Evolutionary conservation across 2,113 vertebrate species (phyloP).

Genomic region (Dermatemys mawii): DNA sequence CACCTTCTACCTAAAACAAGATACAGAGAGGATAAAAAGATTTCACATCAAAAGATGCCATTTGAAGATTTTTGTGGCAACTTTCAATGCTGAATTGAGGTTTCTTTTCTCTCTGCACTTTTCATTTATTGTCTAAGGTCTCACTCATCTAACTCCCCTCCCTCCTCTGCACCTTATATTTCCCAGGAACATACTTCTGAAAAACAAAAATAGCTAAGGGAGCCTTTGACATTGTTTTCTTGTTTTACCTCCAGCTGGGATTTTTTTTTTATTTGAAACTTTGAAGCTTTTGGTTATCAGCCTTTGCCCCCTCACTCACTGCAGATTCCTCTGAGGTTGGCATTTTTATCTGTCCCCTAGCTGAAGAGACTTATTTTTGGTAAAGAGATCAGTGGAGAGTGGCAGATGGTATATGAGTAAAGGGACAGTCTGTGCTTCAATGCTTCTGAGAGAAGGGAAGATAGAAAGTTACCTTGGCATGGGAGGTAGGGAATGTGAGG

Average conservation of each 20-base stretch:
- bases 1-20: conserved; percentile 55
- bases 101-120: conserved; percentile 59
- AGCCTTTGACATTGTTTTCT: conserved; percentile 57
- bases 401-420: conserved; percentile 56
- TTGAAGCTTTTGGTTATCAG: conserved; percentile 69
- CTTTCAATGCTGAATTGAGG: conserved; percentile 58
- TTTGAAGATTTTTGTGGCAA: conserved; percentile 70
- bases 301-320: conserved; percentile 32
- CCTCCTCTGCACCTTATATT: conserved; percentile 36
- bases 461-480: background rate
- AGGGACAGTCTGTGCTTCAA: conserved; percentile 23
- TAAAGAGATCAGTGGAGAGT: conserved; percentile 39
- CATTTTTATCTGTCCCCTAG: conserved; percentile 38
- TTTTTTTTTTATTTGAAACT: conserved; percentile 50
- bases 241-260: conserved; percentile 58
- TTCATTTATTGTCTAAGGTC: conserved; percentile 58
- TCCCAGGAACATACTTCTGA: conserved; percentile 46
- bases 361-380: conserved; percentile 61
- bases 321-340: conserved; percentile 61
- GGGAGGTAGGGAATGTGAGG: background rate
- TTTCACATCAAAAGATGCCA: conserved; percentile 67
- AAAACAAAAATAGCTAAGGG: conserved; percentile 57
- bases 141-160: conserved; percentile 53
- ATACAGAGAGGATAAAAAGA: conserved; percentile 62
- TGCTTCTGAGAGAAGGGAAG: background rate